Base-by-base conservation (phyloP, 2,888 invertebrate genomes). In the Scaptomyza reducta region DNA sequence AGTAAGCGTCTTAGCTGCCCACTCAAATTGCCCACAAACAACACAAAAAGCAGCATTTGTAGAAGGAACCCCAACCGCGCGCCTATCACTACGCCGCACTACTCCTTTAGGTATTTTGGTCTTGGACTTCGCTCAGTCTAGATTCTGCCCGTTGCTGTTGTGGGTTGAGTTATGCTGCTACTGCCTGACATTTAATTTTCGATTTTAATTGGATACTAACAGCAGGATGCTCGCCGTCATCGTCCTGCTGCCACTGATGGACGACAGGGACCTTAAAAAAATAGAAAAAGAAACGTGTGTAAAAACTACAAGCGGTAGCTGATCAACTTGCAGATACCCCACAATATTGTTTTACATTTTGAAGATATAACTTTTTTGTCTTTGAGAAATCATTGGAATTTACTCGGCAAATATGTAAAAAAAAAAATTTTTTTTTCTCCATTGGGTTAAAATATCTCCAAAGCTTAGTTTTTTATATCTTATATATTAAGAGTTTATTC, bases 121-220 rank as follows among this genome's bases (percentile, higher is more conserved):
- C 61, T 47, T 56, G 40, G 38, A 18, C 49, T 49, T 58, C 40
- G 18, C 33, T n/a, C 47, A 35, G 55, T 42, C 63, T 56, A 62
- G 67, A 62, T 67, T 70, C 27, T 42, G 25, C 58, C 42, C 29
- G 50, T 22, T 53, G 62, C 42, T 59, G 65, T 35, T 72, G 54
- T 63, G 57, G 58, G 59, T 58, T 57, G 60, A 50, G 59, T 60
- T 72, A 74, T 75, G 58, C 75, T 74, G 61, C 58, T 46, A 45
- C 54, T 57, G 76, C 59, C 90, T 91, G 91, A 90, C 90, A 91
- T 91, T 91, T 91, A 91, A 91, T 91, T 91, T 91, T 91, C 88
- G 90, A 90, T 90, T 91, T 91, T 91, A 91, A 91, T 91, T 91
- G 90, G 90, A 91, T 91, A 87, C 89, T 88, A 91, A 90, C 91